phyloP scores from a whole-genome alignment of 1,140 invertebrate genomes.

The Megathymus violae region DNA sequence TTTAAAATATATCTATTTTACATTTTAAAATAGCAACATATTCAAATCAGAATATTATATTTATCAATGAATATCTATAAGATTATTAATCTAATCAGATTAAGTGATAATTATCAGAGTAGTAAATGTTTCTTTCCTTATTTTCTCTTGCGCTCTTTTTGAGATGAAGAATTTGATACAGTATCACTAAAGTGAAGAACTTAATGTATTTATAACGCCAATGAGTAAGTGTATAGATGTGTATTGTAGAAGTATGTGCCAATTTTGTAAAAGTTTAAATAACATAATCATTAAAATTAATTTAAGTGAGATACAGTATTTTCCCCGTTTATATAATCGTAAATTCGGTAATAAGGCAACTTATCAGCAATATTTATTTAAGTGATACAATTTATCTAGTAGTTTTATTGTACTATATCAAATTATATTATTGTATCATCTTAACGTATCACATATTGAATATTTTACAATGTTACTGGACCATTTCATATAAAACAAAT shows the following conservation, averaged over 20 bases:
- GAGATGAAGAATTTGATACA: too few relatives aligned
- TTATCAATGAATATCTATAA: too few relatives aligned
- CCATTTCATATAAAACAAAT: constrained; percentile 33
- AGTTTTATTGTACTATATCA: constrained; percentile 8
- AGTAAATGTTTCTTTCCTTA: too few relatives aligned
- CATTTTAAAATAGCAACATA: too few relatives aligned
- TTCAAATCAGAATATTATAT: too few relatives aligned
- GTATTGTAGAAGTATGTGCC: constrained; percentile 63
- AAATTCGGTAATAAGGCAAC: constrained; percentile 24
- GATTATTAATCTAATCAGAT: too few relatives aligned
- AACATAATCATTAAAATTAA: constrained; percentile 41
- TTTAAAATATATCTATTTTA: too few relatives aligned
- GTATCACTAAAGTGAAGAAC: background rate
- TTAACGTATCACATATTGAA: constrained; percentile 15
- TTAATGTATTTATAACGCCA: constrained; percentile 46
- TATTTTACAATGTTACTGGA: constrained; percentile 41
- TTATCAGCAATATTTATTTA: constrained; percentile 42
- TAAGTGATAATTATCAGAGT: too few relatives aligned
- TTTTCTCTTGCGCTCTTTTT: too few relatives aligned
- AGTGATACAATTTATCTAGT: constrained; percentile 23
- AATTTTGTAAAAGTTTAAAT: constrained; percentile 74
- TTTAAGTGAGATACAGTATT: constrained; percentile 49
- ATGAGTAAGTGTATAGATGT: constrained; percentile 42
- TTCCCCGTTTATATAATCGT: constrained; percentile 39
- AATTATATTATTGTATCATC: constrained; percentile 19